These are phyloP conservation scores for Melolontha melolontha DNA, from an alignment of 2,888 invertebrate species.

Conservation along the genomic window DNA sequence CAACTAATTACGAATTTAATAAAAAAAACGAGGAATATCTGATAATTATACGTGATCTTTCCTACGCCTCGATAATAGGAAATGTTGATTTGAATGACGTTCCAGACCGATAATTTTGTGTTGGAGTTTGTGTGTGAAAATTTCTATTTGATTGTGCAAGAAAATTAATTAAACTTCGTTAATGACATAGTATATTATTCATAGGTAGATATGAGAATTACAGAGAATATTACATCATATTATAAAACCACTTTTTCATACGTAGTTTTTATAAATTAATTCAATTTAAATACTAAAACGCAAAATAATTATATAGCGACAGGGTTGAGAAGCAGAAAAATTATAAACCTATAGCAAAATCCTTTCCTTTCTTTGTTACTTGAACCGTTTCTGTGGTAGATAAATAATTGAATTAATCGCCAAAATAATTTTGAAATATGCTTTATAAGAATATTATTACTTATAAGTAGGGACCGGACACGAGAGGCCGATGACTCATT, in stretches of 20 bases:
- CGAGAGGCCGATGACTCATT: no score
- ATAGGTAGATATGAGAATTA: slow-evolving; percentile 15
- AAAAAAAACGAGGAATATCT: not conserved
- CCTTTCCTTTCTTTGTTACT: no score
- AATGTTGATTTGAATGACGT: slow-evolving; percentile 27
- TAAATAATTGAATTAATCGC: no score
- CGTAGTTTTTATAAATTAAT: no score
- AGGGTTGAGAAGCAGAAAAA: no score
- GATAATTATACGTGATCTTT: slow-evolving; percentile 31
- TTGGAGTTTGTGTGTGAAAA: slow-evolving; percentile 23
- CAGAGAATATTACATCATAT: slow-evolving; percentile 14
- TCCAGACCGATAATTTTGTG: slow-evolving; percentile 23
- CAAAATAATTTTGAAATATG: no score
- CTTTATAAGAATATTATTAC: no score
- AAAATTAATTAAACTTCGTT: slow-evolving; percentile 33
- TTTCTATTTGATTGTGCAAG: slow-evolving; percentile 18
- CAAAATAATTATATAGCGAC: no score
- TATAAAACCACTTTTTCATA: not conserved
- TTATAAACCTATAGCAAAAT: no score
- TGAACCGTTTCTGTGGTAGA: no score
- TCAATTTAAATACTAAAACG: no score
- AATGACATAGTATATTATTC: slow-evolving; percentile 25
- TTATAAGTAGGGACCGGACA: no score
- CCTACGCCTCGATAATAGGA: slow-evolving; percentile 34
- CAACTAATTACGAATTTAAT: slow-evolving; percentile 29